Evolutionary conservation across 2,888 invertebrate genomes (phyloP).

Genomic region (Ptychoptera albimana): DNA sequence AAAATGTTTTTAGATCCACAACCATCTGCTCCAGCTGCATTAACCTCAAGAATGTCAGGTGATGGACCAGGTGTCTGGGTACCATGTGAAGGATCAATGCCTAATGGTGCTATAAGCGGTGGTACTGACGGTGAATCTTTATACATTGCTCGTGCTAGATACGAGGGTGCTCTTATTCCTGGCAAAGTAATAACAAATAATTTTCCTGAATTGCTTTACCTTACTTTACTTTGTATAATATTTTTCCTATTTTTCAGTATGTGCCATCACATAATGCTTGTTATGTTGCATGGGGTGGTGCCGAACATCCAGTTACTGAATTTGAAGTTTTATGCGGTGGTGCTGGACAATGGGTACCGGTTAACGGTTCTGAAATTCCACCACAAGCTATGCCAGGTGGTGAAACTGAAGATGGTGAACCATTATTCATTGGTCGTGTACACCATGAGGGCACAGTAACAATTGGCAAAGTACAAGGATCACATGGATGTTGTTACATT

Average conservation of each 20-base stretch:
- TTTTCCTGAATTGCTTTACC: not conserved
- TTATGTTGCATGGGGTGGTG: slow-evolving; percentile 65
- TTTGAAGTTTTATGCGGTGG: slow-evolving; percentile 54
- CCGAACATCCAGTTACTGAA: slow-evolving; percentile 45
- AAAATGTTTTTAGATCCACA: slow-evolving; percentile 4
- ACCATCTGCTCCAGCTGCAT: slow-evolving; percentile 3
- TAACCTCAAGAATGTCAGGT: slow-evolving; percentile 10
- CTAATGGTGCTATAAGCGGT: slow-evolving; percentile 52
- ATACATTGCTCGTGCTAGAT: slow-evolving; percentile 51
- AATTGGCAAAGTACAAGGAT: slow-evolving; percentile 70
- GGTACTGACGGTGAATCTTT: slow-evolving; percentile 46
- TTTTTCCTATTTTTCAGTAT: slow-evolving; percentile 17
- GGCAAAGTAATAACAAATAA: slow-evolving; percentile 39
- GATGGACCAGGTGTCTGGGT: slow-evolving; percentile 39
- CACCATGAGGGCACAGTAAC: slow-evolving; percentile 61
- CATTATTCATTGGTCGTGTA: slow-evolving; percentile 61
- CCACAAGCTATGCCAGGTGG: slow-evolving; percentile 58
- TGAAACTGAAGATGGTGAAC: slow-evolving; percentile 60
- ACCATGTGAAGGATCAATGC: slow-evolving; percentile 44
- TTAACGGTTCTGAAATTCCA: slow-evolving; percentile 50
- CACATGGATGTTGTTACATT: slow-evolving; percentile 70
- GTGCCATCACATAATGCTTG: slow-evolving; percentile 50
- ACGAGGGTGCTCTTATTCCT: slow-evolving; percentile 59
- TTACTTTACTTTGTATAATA: too few relatives aligned
- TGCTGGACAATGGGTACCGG: slow-evolving; percentile 48